Base-by-base conservation (phyloP, 2,113 vertebrate genomes). In the Grus americana region DNA sequence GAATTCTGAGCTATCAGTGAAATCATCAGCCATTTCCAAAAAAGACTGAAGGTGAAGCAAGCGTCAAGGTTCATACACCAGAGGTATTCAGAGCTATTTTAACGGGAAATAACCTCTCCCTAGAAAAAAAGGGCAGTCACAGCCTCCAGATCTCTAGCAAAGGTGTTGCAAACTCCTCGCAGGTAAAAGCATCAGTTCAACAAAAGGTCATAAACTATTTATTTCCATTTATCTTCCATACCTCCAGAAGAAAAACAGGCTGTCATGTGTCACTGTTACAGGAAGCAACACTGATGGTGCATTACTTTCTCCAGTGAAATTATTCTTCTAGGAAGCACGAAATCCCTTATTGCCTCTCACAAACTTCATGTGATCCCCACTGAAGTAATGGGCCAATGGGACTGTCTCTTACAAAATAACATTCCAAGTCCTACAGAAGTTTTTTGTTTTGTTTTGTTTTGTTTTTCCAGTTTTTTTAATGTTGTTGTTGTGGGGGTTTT, bases 341-440 rank as follows among this genome's bases (percentile, higher is more conserved):
- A 86, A 85, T 47, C 0, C 5, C 22, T 73, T 23, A 47, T 4
- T 66, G 36, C 2, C 10, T 70, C 29, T 78, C 10, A 15, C 23
- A 54, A 30, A 26, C 24, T 65, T 62, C 6, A 81, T 80, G 22
- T 79, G 47, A 65, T 0, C 1, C 5, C 0, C 15, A 19, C 3
- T 9, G 11, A 7, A 58, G 26, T 2, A 9, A 62, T 1, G 2
- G 7, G 5, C 3, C 18, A 66, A 16, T 4, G 67, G 12, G 23
- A 74, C 42, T 54, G 5, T n/a, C 6, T 47, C 27, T 62, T 58
- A 38, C 5, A 70, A 80, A 72, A 30, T 8, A 78, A 2, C n/a
- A 3, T 65, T 89, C 22, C 13, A 52, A 71, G 9, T 44, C 11
- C 32, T 52, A 44, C 20, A 83, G 36, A 66, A 40, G 11, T 23